Conservation (phyloP, 2,797 vertebrate genomes). For the Euthynnus affinis region DNA sequence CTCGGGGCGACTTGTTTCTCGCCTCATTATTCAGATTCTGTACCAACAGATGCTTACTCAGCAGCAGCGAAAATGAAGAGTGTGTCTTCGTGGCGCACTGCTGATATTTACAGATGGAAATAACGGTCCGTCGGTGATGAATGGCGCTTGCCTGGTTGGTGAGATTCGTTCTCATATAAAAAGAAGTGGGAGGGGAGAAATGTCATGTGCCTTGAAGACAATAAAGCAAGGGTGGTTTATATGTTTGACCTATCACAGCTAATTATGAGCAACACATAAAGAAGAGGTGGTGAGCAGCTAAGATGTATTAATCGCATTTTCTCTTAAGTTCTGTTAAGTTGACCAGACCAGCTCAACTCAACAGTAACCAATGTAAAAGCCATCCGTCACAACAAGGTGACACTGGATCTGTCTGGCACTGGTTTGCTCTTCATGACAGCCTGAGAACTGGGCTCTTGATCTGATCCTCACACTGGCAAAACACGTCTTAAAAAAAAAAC, state of each 20-base stretch:
- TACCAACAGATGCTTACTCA: constrained; percentile 69
- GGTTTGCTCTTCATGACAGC: not conserved
- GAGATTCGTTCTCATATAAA: constrained; percentile 13
- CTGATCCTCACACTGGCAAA: not conserved
- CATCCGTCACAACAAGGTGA: not conserved
- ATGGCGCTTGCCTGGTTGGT: constrained; percentile 37
- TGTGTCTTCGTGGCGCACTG: constrained; percentile 54
- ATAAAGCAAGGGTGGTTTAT: constrained; percentile 7
- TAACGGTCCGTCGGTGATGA: constrained; percentile 45
- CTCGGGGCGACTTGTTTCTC: constrained; percentile 32
- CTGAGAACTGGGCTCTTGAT: not conserved
- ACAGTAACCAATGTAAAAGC: not conserved
- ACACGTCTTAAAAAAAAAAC: not conserved
- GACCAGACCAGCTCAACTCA: not conserved
- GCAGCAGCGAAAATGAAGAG: constrained; percentile 58
- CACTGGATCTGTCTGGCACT: not conserved
- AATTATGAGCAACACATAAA: constrained; percentile 24
- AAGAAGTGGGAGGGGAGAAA: constrained; percentile 26
- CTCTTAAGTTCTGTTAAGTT: not conserved
- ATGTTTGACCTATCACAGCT: constrained; percentile 45
- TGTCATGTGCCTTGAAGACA: constrained; percentile 28
- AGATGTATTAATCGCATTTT: not conserved
- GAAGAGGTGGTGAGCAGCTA: constrained; percentile 11
- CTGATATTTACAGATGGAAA: constrained; percentile 67
- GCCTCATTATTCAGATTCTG: constrained; percentile 65